Evolutionary conservation across 2,888 invertebrate genomes (phyloP).

Genomic region (Aphidoletes aphidimyza): DNA sequence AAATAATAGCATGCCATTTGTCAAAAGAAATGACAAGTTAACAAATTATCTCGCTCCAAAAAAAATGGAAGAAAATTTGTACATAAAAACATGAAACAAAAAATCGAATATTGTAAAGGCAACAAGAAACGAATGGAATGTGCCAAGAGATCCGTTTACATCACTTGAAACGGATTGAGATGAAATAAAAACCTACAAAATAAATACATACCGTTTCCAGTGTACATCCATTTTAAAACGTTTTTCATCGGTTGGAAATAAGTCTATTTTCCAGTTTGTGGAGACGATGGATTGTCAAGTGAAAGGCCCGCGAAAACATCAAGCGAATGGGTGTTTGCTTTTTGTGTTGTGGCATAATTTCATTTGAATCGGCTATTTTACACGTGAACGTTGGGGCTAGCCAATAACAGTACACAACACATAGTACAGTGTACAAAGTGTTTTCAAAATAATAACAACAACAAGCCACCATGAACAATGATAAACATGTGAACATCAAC

Average conservation of each 20-base stretch:
- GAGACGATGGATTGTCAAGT: neutral
- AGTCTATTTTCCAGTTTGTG: slow-evolving; percentile 1
- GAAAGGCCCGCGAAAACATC: neutral
- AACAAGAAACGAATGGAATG: too few relatives aligned
- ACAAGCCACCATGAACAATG: neutral
- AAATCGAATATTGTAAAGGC: too few relatives aligned
- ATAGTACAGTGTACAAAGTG: too few relatives aligned
- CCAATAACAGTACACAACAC: neutral
- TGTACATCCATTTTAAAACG: neutral
- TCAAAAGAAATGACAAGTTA: neutral
- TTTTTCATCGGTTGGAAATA: neutral
- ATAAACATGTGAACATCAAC: too few relatives aligned
- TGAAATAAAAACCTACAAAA: neutral
- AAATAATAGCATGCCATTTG: neutral
- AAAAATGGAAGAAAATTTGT: too few relatives aligned
- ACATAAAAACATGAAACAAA: too few relatives aligned
- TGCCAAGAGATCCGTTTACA: too few relatives aligned
- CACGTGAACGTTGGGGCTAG: neutral
- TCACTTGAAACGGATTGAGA: too few relatives aligned
- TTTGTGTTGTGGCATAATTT: neutral
- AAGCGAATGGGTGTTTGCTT: neutral
- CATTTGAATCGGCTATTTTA: neutral
- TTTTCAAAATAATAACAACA: neutral
- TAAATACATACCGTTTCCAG: neutral
- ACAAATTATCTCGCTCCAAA: neutral